These are phyloP conservation scores for Meiosimyza platycephala DNA, from an alignment of 2,888 invertebrate genomes.

Conservation along the genomic window DNA sequence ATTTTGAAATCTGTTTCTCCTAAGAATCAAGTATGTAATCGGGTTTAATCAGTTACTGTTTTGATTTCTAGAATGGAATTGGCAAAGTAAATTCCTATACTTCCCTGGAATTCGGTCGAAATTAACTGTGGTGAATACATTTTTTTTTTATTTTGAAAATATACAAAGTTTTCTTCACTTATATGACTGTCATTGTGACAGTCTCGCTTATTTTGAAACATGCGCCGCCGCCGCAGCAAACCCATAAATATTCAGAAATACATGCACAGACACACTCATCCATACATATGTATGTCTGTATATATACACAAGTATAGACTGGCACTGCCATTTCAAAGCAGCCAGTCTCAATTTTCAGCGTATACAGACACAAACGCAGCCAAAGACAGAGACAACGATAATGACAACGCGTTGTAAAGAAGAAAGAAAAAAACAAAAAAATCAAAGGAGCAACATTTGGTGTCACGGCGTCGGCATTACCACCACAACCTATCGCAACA, in stretches of 20 bases:
- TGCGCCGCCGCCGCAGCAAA: not conserved
- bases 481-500: conserved; percentile 64
- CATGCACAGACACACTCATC: conserved; percentile 1
- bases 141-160: too few species aligned
- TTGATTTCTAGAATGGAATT: too few species aligned
- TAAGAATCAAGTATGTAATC: too few species aligned
- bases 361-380: conserved; percentile 39
- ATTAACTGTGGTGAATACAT: not conserved
- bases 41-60: too few species aligned
- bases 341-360: conserved; percentile 28
- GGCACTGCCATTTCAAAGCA: conserved; percentile 19
- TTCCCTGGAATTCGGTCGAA: too few species aligned
- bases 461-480: conserved; percentile 15
- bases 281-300: too few species aligned
- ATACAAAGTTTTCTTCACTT: not conserved
- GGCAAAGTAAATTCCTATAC: too few species aligned
- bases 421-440: too few species aligned
- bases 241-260: not conserved
- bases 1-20: too few species aligned
- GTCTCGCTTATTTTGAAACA: conserved; percentile 1
- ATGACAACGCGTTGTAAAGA: not conserved
- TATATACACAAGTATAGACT: conserved; percentile 9
- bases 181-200: not conserved
- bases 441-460: not conserved
- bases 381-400: conserved; percentile 22